Percentiles rank a stretch among this genome's conserved stretches.
Evolutionary conservation across 2,797 vertebrate genomes (phyloP).

Genomic region (Phyllotis vaccarum): DNA sequence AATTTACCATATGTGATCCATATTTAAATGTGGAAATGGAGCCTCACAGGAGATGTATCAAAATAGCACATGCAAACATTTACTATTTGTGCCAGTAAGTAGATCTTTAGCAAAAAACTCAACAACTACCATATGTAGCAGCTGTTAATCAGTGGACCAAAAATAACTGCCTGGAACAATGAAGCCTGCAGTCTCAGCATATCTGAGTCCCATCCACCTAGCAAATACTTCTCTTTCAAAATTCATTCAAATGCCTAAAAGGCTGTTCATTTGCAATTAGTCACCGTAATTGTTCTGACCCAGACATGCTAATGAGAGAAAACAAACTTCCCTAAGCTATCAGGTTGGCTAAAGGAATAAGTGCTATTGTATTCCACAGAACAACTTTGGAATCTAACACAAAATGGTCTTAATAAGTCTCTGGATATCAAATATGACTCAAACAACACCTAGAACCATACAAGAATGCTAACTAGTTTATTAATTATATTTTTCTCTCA

Average conservation of each 20-base stretch:
- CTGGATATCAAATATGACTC: constrained; percentile 66
- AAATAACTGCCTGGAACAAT: constrained; percentile 43
- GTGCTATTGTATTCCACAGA: neutral
- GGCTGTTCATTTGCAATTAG: constrained; percentile 61
- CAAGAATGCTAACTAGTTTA: constrained; percentile 38
- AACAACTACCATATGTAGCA: constrained; percentile 47
- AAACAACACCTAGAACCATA: neutral
- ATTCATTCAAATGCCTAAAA: constrained; percentile 15
- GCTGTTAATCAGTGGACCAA: constrained; percentile 75
- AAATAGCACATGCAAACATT: constrained; percentile 83
- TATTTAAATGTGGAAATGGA: constrained; percentile 79
- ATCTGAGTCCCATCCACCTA: constrained; percentile 43
- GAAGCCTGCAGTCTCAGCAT: constrained; percentile 12
- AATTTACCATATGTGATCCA: constrained; percentile 76
- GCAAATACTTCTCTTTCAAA: neutral
- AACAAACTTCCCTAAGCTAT: constrained; percentile 2
- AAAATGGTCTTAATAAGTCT: constrained; percentile 77
- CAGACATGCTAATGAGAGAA: neutral
- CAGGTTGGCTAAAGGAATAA: neutral
- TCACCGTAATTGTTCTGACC: constrained; percentile 51
- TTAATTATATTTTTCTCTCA: neutral
- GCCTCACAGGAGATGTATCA: constrained; percentile 82
- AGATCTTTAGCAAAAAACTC: constrained; percentile 71
- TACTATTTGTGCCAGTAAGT: constrained; percentile 78
- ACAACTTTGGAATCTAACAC: constrained; percentile 74